Percentiles rank a stretch among this genome's conserved stretches.
These are phyloP conservation scores for Addax nasomaculatus DNA, from an alignment of 2,113 vertebrate genomes.

Conservation along the genomic window DNA sequence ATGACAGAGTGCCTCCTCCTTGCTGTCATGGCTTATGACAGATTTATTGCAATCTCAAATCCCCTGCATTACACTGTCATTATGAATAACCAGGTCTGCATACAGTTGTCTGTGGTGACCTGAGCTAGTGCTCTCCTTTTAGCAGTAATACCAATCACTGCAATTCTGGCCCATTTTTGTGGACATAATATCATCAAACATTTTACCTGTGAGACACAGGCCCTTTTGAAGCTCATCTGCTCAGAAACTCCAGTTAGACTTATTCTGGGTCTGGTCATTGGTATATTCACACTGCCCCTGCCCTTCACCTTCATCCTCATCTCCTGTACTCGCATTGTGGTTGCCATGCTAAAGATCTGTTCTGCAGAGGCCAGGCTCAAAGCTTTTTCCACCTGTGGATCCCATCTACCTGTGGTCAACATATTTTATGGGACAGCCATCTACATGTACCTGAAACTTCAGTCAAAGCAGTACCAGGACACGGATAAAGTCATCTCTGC, in stretches of 20 bases:
- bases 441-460: constrained; percentile 12
- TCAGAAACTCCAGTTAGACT: background rate
- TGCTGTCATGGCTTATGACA: constrained; percentile 8
- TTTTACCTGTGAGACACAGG: constrained; percentile 29
- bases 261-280: background rate
- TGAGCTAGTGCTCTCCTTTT: constrained; percentile 17
- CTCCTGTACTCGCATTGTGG: background rate
- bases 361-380: background rate
- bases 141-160: background rate
- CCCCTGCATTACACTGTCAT: background rate
- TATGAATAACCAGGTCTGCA: constrained; percentile 14
- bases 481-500: background rate
- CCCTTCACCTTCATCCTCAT: constrained; percentile 10
- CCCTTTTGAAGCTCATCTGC: background rate
- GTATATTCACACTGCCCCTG: background rate
- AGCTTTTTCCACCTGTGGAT: background rate
- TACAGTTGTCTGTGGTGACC: background rate
- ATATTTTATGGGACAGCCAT: background rate
- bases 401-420: background rate
- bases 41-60: constrained; percentile 7
- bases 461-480: background rate
- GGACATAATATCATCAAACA: background rate
- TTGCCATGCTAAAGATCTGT: background rate
- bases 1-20: constrained; percentile 47
- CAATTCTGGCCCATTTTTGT: background rate